These are phyloP conservation scores for Tolmerus cingulatus DNA, from an alignment of 2,888 invertebrate genomes.

Conservation along the genomic window DNA sequence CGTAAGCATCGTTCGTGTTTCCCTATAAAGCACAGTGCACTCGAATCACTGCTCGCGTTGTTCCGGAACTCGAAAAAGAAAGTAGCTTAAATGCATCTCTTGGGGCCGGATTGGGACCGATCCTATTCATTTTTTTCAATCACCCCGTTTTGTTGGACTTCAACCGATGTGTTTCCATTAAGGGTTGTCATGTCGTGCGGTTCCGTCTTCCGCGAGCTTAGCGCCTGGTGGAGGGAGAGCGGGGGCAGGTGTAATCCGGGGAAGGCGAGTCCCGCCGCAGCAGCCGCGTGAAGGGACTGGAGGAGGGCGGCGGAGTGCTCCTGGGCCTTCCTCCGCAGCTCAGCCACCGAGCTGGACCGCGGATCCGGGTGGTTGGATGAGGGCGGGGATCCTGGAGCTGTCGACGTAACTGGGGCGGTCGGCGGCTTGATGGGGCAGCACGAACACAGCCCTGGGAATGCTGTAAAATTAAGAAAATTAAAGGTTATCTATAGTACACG, in stretches of 20 bases:
- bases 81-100: neutral
- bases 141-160: slow-evolving; percentile 44
- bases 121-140: slow-evolving; percentile 31
- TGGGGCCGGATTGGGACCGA: neutral
- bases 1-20: neutral
- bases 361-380: slow-evolving; percentile 68
- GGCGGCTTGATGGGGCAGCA: slow-evolving; percentile 78
- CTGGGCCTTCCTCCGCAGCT: slow-evolving; percentile 89
- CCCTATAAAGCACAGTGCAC: neutral
- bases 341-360: slow-evolving; percentile 87
- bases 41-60: neutral
- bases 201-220: slow-evolving; percentile 53
- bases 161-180: slow-evolving; percentile 57
- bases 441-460: slow-evolving; percentile 80
- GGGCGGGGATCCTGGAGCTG: slow-evolving; percentile 59
- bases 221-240: slow-evolving; percentile 61
- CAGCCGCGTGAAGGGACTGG: slow-evolving; percentile 72
- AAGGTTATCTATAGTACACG: neutral
- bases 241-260: slow-evolving; percentile 65
- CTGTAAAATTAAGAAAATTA: slow-evolving; percentile 58
- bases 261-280: slow-evolving; percentile 64
- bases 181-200: slow-evolving; percentile 63
- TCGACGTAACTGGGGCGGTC: slow-evolving; percentile 53
- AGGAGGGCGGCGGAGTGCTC: slow-evolving; percentile 91
- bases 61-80: neutral